Base-by-base conservation (phyloP, 2,888 invertebrate genomes). In the Dastarcus helophoroides region DNA sequence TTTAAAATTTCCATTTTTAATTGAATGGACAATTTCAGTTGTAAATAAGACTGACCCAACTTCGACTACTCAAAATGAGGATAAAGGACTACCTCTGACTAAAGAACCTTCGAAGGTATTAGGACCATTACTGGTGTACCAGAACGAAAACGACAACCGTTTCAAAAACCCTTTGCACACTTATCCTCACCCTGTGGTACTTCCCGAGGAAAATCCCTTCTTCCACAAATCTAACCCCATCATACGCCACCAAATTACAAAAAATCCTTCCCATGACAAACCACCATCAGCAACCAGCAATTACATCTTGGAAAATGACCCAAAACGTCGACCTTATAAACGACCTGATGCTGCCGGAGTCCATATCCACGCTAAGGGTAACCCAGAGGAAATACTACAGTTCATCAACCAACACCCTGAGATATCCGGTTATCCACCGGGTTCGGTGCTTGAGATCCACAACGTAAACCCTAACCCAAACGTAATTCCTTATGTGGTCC, bases 351-450 rank as follows among this genome's bases (percentile, higher is more conserved):
- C 32, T 2, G 26, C 24, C 3, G 43, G 43, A 29, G 39, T 51
- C 14, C 44, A 52, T 25, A 46, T 55, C 29, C 53, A 54, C 26
- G 52, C 48, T 8, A 50, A 56, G 26, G 52, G 52, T 14, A 47
- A 50, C 36, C 53, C 58, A 6, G 56, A 59, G 8, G 60, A 62
- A 36, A 34, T 62, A 2, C 35, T 62, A 4, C 57, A 61, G 31
- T 51, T 62, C 22, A 54, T 62, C 19, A 51, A 61, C 34, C 58
- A 60, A 35, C 60, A 62, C 43, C 60, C 62, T 4, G 60, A 60
- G 44, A 43, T 62, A 21, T 44, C 53, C 25, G 56, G 59, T 39
- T 59, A 60, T 41, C 62, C 62, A 9, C 48, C 57, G 4, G 62
- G 61, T 13, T 57, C 61, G 4, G 56, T 62, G 17, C 39, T 62